Evolutionary conservation across 2,113 vertebrate species (phyloP).

Genomic region (Daphoenositta chrysoptera): DNA sequence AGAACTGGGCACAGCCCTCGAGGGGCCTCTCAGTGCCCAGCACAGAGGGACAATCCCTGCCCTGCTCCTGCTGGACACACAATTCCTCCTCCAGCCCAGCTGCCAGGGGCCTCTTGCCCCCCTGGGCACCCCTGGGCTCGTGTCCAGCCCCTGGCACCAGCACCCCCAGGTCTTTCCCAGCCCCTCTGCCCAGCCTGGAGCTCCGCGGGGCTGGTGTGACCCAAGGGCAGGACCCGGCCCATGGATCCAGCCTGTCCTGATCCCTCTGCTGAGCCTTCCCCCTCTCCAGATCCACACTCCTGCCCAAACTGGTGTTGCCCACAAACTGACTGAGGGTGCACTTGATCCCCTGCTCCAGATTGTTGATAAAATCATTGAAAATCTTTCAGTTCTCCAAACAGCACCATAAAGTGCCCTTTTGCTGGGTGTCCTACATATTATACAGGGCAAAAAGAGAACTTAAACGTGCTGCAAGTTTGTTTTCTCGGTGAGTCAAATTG

Average conservation of each 20-base stretch:
- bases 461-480: not conserved
- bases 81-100: not conserved
- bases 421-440: not conserved
- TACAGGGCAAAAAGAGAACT: not conserved
- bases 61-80: not conserved
- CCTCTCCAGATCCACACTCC: not conserved
- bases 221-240: not conserved
- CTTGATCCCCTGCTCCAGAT: not conserved
- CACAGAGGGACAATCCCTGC: no score
- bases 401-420: not conserved
- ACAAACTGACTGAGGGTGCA: not conserved
- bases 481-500: not conserved
- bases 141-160: not conserved
- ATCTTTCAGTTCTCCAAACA: not conserved
- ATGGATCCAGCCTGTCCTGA: not conserved
- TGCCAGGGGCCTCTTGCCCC: not conserved
- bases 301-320: not conserved
- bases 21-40: no score
- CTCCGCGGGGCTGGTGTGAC: accelerated
- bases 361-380: accelerated
- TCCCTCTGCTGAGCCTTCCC: not conserved
- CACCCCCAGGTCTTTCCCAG: not conserved
- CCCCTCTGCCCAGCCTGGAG: not conserved
- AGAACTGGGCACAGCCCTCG: no score
- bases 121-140: not conserved